Percentiles rank a stretch among this genome's conserved stretches.
phyloP scores from a whole-genome alignment of 2,113 vertebrate genomes.

The Vulpes vulpes region DNA sequence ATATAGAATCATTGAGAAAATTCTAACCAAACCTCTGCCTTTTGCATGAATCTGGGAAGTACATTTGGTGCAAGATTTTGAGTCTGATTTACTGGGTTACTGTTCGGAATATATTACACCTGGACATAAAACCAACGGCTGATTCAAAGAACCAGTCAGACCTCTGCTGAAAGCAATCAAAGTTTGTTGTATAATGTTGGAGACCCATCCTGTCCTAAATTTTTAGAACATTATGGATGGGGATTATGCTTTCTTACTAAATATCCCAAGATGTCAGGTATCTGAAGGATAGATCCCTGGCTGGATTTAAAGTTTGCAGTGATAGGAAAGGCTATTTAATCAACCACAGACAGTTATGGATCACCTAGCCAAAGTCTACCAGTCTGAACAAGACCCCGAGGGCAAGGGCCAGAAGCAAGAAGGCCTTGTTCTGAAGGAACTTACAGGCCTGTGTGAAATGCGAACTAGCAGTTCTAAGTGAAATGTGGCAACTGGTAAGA shows the following conservation, averaged over 20 bases:
- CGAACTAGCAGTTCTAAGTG: not conserved
- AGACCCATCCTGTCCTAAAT: not conserved
- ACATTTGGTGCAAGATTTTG: conserved; percentile 38
- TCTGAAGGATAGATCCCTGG: not conserved
- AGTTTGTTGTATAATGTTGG: not conserved
- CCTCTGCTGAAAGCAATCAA: not conserved
- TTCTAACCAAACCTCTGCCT: conserved; percentile 75
- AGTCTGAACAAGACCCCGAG: not conserved
- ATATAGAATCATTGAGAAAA: conserved; percentile 87
- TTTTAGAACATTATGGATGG: not conserved
- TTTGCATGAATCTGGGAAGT: conserved; percentile 57
- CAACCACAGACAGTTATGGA: not conserved
- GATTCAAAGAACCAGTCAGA: not conserved
- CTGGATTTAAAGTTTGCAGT: not conserved
- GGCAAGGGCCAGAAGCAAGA: not conserved
- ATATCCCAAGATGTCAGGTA: not conserved
- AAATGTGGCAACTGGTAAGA: not conserved
- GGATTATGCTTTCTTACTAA: conserved; percentile 16
- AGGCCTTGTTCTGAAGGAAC: not conserved
- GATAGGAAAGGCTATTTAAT: conserved; percentile 2
- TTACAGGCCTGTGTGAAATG: not conserved
- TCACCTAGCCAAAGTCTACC: too few relatives aligned
- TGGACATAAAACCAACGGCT: not conserved
- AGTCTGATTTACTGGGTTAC: conserved; percentile 44
- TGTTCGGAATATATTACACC: not conserved